These are phyloP conservation scores for Lutjanus campechanus DNA, from an alignment of 2,797 vertebrate genomes.

Conservation along the genomic window DNA sequence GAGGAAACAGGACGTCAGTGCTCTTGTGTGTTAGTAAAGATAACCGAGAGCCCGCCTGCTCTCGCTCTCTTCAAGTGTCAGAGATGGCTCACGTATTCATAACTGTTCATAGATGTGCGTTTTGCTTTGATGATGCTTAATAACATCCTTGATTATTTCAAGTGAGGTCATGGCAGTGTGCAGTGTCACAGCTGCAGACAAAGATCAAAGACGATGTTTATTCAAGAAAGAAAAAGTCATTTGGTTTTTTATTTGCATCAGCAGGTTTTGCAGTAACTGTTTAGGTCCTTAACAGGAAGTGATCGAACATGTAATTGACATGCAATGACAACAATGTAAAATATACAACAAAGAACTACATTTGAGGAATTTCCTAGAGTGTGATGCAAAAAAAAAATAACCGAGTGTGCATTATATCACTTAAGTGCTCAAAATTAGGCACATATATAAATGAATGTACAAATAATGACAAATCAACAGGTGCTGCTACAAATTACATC, in stretches of 20 bases:
- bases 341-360: neutral
- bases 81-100: constrained; percentile 36
- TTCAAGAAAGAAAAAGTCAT: constrained; percentile 45
- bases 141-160: constrained; percentile 74
- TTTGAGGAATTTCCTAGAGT: neutral
- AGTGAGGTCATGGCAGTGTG: constrained; percentile 45
- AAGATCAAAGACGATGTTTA: constrained; percentile 45
- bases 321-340: constrained; percentile 1
- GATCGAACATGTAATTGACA: neutral
- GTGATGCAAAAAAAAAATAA: neutral
- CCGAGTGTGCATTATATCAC: neutral
- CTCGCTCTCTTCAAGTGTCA: constrained; percentile 61
- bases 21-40: constrained; percentile 81
- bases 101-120: neutral
- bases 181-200: constrained; percentile 47
- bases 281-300: constrained; percentile 11
- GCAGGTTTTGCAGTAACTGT: constrained; percentile 46
- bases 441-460: constrained; percentile 11
- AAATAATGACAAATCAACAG: neutral
- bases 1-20: constrained; percentile 85
- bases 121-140: constrained; percentile 76
- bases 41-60: constrained; percentile 71
- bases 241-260: constrained; percentile 61
- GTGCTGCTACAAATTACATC: neutral
- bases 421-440: constrained; percentile 8